A percentile compares a stretch with the other conserved stretches of the same genome.
Evolutionary conservation across 2,113 vertebrate species (phyloP).

Genomic region (Thunnus thynnus): DNA sequence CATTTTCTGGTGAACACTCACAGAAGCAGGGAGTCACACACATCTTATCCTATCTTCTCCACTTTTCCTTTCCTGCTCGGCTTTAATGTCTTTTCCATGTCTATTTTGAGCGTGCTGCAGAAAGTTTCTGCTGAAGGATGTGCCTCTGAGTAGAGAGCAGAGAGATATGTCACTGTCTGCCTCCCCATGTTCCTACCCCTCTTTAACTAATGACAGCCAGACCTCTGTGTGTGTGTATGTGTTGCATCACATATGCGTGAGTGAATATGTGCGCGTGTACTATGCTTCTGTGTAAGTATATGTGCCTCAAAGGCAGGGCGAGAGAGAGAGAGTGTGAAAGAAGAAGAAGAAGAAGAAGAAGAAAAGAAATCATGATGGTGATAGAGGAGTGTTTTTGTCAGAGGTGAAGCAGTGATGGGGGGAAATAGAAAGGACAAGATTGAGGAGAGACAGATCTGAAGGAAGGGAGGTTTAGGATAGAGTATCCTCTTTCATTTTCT

Average conservation of each 20-base stretch:
- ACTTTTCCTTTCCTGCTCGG: slow-evolving; percentile 61
- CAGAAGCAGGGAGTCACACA: slow-evolving; percentile 47
- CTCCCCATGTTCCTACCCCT: slow-evolving; percentile 65
- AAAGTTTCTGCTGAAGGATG: slow-evolving; percentile 81
- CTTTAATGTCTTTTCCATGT: slow-evolving; percentile 80
- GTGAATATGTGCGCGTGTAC: not conserved
- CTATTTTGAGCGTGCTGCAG: slow-evolving; percentile 76
- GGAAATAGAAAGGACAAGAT: slow-evolving; percentile 22
- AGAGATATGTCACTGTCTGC: slow-evolving; percentile 81
- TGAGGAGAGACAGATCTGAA: slow-evolving; percentile 52
- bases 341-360: slow-evolving; percentile 31
- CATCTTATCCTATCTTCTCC: slow-evolving; percentile 61
- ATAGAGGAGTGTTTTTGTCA: slow-evolving; percentile 42
- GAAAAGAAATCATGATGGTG: slow-evolving; percentile 47
- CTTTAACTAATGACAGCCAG: slow-evolving; percentile 78
- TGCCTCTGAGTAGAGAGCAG: slow-evolving; percentile 74
- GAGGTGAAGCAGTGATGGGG: slow-evolving; percentile 50
- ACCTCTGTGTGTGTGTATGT: slow-evolving; percentile 33
- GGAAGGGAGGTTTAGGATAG: slow-evolving; percentile 30
- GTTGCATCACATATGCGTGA: not conserved
- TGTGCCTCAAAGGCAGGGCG: slow-evolving; percentile 31
- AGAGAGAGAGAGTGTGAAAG: not conserved
- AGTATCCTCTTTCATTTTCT: slow-evolving; percentile 64
- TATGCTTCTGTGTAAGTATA: slow-evolving; percentile 38
- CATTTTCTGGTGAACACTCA: slow-evolving; percentile 50